Conservation (phyloP, 2,888 invertebrate species). For the Phoronis australis region DNA sequence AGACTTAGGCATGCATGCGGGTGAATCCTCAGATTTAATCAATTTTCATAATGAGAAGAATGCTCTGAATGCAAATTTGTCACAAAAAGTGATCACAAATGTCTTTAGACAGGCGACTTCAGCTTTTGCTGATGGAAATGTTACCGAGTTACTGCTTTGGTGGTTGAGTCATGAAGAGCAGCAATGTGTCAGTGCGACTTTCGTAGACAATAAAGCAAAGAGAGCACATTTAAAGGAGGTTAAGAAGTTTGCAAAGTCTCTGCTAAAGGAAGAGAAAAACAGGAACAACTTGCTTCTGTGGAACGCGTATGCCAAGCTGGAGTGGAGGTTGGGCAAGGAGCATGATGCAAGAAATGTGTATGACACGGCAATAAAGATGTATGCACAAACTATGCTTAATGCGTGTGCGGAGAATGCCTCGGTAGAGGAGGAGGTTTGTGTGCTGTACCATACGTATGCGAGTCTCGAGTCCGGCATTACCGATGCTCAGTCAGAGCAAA, state of each 20-base stretch:
- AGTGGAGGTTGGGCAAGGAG: conserved; percentile 30
- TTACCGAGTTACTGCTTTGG: conserved; percentile 22
- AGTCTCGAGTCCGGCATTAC: conserved; percentile 4
- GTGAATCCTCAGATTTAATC: background rate
- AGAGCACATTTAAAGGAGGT: conserved; percentile 31
- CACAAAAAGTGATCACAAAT: conserved; percentile 8
- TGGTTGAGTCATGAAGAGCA: conserved; percentile 11
- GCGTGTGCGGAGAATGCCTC: background rate
- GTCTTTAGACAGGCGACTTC: conserved; percentile 16
- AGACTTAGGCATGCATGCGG: background rate
- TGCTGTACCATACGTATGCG: conserved; percentile 12
- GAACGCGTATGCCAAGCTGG: conserved; percentile 40
- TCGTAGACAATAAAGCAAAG: conserved; percentile 3
- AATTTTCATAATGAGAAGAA: background rate
- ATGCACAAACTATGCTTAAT: conserved; percentile 12
- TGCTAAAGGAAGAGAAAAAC: conserved; percentile 42
- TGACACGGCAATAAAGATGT: conserved; percentile 33
- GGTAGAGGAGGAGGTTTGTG: background rate
- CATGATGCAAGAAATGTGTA: conserved; percentile 39
- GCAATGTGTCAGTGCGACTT: conserved; percentile 4
- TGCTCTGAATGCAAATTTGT: conserved; percentile 2
- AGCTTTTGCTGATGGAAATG: conserved; percentile 16
- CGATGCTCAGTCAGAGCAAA: background rate
- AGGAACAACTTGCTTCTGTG: conserved; percentile 47
- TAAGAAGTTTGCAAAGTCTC: conserved; percentile 38